Evolutionary conservation across 2,888 invertebrate species (phyloP).

Genomic region (Hypercompe scribonia): DNA sequence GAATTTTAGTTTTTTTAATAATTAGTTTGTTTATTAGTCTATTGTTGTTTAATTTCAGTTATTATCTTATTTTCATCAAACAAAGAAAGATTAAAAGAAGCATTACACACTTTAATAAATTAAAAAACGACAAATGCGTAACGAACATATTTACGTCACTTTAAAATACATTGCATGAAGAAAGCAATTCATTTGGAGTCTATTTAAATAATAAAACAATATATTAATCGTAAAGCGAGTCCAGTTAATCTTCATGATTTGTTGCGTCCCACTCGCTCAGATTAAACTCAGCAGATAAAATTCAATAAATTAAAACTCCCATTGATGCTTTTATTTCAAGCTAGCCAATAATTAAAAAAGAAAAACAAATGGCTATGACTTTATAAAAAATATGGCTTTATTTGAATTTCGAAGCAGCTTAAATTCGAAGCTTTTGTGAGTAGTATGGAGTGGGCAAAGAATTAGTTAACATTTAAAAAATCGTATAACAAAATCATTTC

Average conservation of each 20-base stretch:
- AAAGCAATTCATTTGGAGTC: slow-evolving; percentile 25
- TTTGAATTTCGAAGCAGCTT: neutral
- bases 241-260: slow-evolving; percentile 51
- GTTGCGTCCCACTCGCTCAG: slow-evolving; percentile 38
- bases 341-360: neutral
- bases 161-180: neutral
- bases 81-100: no score
- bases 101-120: neutral
- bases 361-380: neutral
- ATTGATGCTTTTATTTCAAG: neutral
- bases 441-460: no score
- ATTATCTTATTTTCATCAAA: no score
- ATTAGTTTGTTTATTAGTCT: no score
- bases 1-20: no score
- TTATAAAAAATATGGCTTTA: neutral
- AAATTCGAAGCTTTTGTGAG: no score
- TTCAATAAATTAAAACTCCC: slow-evolving; percentile 8
- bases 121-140: neutral
- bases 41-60: no score
- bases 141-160: neutral
- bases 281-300: slow-evolving; percentile 38
- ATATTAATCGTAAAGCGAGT: slow-evolving; percentile 33
- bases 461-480: no score
- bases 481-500: no score
- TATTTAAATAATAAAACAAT: slow-evolving; percentile 46